Base-by-base conservation (phyloP, 2,888 invertebrate species). In the Xestoiulus laeticollis region DNA sequence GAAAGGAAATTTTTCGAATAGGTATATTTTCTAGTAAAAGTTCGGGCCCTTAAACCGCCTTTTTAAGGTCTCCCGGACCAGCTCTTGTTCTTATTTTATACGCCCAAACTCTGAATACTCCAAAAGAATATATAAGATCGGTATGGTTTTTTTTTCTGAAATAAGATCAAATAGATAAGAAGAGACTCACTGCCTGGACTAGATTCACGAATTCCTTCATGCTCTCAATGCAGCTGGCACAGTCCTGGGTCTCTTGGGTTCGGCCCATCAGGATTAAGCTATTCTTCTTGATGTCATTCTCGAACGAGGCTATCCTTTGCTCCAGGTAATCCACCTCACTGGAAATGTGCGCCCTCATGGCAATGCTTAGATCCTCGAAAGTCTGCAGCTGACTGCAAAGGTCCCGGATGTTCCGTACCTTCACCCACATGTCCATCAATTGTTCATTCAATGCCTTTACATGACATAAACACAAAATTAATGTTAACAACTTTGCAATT, bases 301-400 rank as follows among this genome's bases (percentile, higher is more conserved):
- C 68, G 26, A 89, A 84, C 33, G 88, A 68, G 5, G 84, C 30
- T n/a, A 89, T 87, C 44, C 87, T 87, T 33, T 89, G 89, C 44
- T 59, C 87, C 38, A 88, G 85, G 68, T 88, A 89, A 19, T 89
- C 88, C 84, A 89, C 89, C 85, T 89, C 88, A 48, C 88, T 88
- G 19, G 87, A 87, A 5, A 87, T 68, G 38, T 89, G 89, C 19
- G 84, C 44, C 43, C 86, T 84, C 14, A 88, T 85, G 38, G 68
- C 85, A 10, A 53, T 6, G 16, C 87, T 38, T n/a, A 88, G 82
- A 43, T 68, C 87, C 53, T 22, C 85, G n/a, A 85, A 43, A 8
- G 43, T 43, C 22, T 33, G 38, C 33, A 85, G 16, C 43, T 85
- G 85, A n/a, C n/a, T 8, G n/a, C 48, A 26, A 16, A 44, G 14